A percentile compares a stretch with the other conserved stretches of the same genome.
Evolutionary conservation across 2,113 vertebrate species (phyloP).

Genomic region (Engystomops pustulosus): DNA sequence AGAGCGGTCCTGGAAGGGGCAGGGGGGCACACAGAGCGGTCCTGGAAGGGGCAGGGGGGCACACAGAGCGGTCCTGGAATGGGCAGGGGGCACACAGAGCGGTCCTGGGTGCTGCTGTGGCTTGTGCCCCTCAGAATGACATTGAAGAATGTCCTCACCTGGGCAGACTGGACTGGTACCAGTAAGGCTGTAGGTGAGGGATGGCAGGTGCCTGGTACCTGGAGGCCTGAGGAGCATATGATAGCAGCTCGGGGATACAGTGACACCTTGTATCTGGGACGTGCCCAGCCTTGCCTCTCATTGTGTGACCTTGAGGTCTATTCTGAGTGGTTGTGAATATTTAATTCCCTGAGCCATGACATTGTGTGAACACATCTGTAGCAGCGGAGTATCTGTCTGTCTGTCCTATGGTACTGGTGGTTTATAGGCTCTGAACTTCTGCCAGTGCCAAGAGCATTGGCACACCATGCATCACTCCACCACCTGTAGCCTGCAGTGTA

Average conservation of each 20-base stretch:
- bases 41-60: neutral
- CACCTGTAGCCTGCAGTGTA: neutral
- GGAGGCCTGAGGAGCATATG: neutral
- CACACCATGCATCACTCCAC: neutral
- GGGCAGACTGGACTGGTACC: neutral
- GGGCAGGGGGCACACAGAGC: too few relatives aligned
- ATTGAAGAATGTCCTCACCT: conserved; percentile 21
- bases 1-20: too few relatives aligned
- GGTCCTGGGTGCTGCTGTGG: neutral
- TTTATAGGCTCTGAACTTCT: neutral
- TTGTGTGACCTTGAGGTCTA: conserved; percentile 45
- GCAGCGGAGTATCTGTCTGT: too few relatives aligned
- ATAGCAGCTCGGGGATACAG: neutral
- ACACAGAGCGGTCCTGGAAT: too few relatives aligned
- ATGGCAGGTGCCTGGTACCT: neutral
- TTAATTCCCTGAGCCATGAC: conserved; percentile 19
- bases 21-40: neutral
- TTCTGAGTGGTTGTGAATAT: conserved; percentile 28
- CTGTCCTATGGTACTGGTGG: neutral
- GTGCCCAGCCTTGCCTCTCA: neutral
- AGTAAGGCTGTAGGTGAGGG: neutral
- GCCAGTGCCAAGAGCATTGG: neutral
- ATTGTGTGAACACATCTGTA: neutral
- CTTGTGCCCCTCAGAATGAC: neutral
- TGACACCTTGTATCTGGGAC: neutral